A percentile compares a stretch with the other conserved stretches of the same genome.
phyloP scores from a whole-genome alignment of 2,797 vertebrate species.

The Neostethus bicornis region DNA sequence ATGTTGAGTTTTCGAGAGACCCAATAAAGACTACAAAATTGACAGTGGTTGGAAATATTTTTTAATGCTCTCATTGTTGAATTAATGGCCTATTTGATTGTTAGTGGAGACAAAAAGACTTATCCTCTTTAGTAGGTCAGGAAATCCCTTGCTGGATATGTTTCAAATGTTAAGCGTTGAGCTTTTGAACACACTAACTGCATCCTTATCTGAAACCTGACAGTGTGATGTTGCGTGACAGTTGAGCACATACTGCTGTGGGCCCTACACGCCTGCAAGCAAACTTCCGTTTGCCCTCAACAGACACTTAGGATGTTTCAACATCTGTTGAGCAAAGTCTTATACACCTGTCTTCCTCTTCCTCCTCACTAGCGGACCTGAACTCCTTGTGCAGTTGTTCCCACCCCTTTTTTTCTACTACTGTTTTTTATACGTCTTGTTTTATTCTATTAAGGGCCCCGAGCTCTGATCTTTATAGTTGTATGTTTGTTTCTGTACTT shows the following conservation, averaged over 20 bases:
- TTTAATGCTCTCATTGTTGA: background rate
- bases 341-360: conserved; percentile 81
- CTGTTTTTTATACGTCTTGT: conserved; percentile 57
- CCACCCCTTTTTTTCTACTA: conserved; percentile 42
- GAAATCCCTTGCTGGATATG: conserved; percentile 1
- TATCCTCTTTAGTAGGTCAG: background rate
- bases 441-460: conserved; percentile 35
- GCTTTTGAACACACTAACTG: conserved; percentile 21
- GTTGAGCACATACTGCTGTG: conserved; percentile 65
- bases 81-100: conserved; percentile 21
- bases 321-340: conserved; percentile 76
- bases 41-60: conserved; percentile 3
- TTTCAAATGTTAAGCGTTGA: conserved; percentile 11
- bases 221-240: conserved; percentile 46
- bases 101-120: conserved; percentile 9
- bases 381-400: conserved; percentile 36
- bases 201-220: conserved; percentile 42
- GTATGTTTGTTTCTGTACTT: conserved; percentile 17
- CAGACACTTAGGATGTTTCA: conserved; percentile 73
- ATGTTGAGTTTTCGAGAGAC: conserved; percentile 12
- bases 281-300: conserved; percentile 74
- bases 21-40: conserved; percentile 19
- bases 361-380: conserved; percentile 63
- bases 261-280: conserved; percentile 58
- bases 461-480: conserved; percentile 33